phyloP scores from a whole-genome alignment of 2,888 invertebrate genomes.

The Petrophora chlorosata region DNA sequence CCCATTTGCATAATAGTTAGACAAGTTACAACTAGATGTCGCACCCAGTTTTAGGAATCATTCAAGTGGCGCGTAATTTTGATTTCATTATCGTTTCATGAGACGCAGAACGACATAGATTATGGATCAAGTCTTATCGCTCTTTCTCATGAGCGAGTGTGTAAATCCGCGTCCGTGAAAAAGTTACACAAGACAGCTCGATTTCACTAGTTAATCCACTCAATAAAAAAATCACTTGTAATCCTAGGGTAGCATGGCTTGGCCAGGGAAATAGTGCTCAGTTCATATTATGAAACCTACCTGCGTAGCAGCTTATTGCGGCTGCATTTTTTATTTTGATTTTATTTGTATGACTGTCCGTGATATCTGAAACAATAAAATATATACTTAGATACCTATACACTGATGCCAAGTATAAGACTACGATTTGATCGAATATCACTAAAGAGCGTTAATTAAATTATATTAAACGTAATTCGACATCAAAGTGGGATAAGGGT shows the following conservation, averaged over 20 bases:
- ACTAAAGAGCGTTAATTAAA: slow-evolving; percentile 11
- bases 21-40: slow-evolving; percentile 58
- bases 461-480: slow-evolving; percentile 18
- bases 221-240: too few relatives aligned
- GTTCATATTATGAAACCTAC: slow-evolving; percentile 37
- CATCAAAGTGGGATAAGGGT: slow-evolving; percentile 20
- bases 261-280: neutral
- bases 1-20: slow-evolving; percentile 58
- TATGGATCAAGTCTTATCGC: too few relatives aligned
- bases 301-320: slow-evolving; percentile 78
- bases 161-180: too few relatives aligned
- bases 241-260: too few relatives aligned
- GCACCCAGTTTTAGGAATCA: slow-evolving; percentile 30
- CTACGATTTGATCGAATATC: slow-evolving; percentile 1
- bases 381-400: too few relatives aligned
- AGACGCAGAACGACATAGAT: too few relatives aligned
- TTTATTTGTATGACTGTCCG: slow-evolving; percentile 23
- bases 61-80: too few relatives aligned
- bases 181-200: too few relatives aligned
- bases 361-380: slow-evolving; percentile 55
- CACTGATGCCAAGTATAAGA: too few relatives aligned
- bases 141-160: too few relatives aligned
- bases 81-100: too few relatives aligned
- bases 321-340: slow-evolving; percentile 67
- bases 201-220: too few relatives aligned